Evolutionary conservation across 1,140 invertebrate species (phyloP), one percentile per base, ranked within the genome.

Genomic region (Belonocnema kinseyi): DNA sequence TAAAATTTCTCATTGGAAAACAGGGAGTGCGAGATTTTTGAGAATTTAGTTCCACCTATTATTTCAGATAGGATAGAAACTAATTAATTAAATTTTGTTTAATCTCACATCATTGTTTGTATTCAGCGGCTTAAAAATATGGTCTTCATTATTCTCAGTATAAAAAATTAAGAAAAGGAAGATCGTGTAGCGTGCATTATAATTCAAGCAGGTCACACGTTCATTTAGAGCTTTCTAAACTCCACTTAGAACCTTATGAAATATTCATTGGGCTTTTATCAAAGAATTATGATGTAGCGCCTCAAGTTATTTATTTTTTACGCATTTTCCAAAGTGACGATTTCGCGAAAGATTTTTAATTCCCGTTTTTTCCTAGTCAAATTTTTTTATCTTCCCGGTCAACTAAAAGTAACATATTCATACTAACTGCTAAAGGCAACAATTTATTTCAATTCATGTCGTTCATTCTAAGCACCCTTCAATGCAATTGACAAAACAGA

Each of bases 181-280:
- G 16, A 46, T 40, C 16, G 16, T 66, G 26, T 66, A 7, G 26
- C 26, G 33, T 66, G 12, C 61, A 66, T 33, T 66, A 66, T 66
- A 40, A 66, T 40, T 66, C 61, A 66, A 66, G 33, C 26, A 33
- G 61, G 13, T 40, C 40, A 33, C 12, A 66, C 61, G 21, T 40
- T 66, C 11, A 66, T 66, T 66, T 66, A n/a, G 40, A 66, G 26
- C 61, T 16, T 66, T 66, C 61, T 40, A 66, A 66, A 66, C 61
- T 66, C 61, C 61, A 40, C 26, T 66, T 46, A 40, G 58, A 66
- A 40, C 26, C 61, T 66, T 40, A 66, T 66, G 33, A 21, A 40
- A 66, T 66, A 66, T 66, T 66, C 61, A 66, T 66, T 40, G 5
- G 26, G 13, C 61, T 46, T n/a, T 66, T 66, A 66, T 66, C 4